Evolutionary conservation across 2,888 invertebrate species (phyloP).

Genomic region (Lymantria dispar): DNA sequence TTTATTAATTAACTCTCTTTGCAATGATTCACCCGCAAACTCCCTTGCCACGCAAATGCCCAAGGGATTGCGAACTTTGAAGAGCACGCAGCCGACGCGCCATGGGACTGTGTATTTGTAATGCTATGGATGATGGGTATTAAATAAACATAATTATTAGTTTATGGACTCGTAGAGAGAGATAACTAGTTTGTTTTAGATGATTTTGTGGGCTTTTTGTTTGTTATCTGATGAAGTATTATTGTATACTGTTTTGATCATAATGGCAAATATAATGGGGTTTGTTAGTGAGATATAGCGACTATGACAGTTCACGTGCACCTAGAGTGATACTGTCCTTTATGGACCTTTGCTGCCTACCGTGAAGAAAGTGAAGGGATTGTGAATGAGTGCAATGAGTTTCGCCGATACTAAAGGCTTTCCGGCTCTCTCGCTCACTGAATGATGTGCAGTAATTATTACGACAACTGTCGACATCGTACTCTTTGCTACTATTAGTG

Average conservation of each 20-base stretch:
- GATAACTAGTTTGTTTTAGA: conserved; percentile 15
- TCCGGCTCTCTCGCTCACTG: too few relatives aligned
- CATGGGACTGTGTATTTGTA: conserved; percentile 38
- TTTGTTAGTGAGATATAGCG: too few relatives aligned
- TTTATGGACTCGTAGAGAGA: conserved; percentile 60
- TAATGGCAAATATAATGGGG: not conserved
- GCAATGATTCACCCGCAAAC: conserved; percentile 21
- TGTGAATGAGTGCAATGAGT: too few relatives aligned
- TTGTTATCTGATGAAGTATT: conserved; percentile 7
- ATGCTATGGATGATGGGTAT: conserved; percentile 25
- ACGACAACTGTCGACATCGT: too few relatives aligned
- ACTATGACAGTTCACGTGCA: too few relatives aligned
- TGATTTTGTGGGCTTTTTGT: conserved; percentile 21
- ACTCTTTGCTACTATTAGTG: too few relatives aligned
- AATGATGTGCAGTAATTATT: too few relatives aligned
- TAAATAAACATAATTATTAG: conserved; percentile 68
- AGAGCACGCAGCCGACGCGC: conserved; percentile 51
- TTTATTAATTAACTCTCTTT: conserved; percentile 21
- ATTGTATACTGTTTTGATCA: not conserved
- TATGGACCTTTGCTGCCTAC: too few relatives aligned
- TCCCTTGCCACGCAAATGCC: conserved; percentile 15
- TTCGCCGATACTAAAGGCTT: too few relatives aligned
- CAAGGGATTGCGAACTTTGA: conserved; percentile 46
- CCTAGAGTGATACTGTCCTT: too few relatives aligned
- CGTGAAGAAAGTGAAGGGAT: too few relatives aligned